Percentiles rank a stretch among this genome's conserved stretches.
Evolutionary conservation across 2,113 vertebrate genomes (phyloP).

Genomic region (Trichechus manatus): DNA sequence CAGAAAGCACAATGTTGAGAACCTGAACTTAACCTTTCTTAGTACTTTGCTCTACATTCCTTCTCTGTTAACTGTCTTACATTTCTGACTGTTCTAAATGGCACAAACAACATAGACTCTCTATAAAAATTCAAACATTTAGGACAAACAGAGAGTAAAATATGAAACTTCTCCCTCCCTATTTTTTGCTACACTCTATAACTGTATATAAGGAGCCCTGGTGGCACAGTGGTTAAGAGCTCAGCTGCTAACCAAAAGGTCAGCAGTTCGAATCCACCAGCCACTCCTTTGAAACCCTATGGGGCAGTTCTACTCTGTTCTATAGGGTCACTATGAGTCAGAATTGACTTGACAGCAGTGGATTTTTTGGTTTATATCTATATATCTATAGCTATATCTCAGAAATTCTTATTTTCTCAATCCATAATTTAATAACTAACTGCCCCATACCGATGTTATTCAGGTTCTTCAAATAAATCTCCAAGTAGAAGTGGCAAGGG

Average conservation of each 20-base stretch:
- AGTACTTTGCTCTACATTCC: neutral
- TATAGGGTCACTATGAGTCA: neutral
- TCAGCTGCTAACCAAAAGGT: neutral
- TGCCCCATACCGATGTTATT: neutral
- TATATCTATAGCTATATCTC: neutral
- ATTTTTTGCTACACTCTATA: neutral
- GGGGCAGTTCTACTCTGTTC: neutral
- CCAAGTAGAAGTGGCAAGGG: conserved; percentile 1
- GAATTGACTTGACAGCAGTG: too few species aligned
- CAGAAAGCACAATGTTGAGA: neutral
- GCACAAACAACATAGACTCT: neutral
- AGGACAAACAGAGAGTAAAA: neutral
- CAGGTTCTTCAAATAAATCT: neutral
- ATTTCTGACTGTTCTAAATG: neutral
- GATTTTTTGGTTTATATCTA: neutral
- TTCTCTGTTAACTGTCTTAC: neutral
- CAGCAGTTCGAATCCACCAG: neutral
- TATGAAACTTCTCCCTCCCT: neutral
- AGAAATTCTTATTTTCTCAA: conserved; percentile 19
- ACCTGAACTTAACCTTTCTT: neutral
- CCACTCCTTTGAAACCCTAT: neutral
- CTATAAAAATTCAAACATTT: conserved; percentile 32
- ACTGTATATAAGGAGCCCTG: too few species aligned
- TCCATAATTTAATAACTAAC: neutral
- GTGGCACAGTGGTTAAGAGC: neutral